Evolutionary conservation across 64 coral and sea anemone species (phyloP), one percentile per base, ranked within the genome.

Genomic region (Pachyseris speciosa): DNA sequence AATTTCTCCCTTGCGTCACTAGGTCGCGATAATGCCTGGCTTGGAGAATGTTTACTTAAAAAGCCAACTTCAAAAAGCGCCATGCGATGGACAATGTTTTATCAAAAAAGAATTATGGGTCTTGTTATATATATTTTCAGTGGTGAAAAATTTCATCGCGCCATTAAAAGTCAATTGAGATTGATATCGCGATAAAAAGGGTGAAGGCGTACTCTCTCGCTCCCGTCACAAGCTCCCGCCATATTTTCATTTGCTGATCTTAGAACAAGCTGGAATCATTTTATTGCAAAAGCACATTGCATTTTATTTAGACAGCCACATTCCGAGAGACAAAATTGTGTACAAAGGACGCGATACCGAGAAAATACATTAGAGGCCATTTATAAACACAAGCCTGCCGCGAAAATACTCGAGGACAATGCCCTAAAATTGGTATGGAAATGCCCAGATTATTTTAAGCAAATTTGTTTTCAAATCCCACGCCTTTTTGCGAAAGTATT

Each of bases 21-120:
- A 40, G 68, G 34, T 80, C 43, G 42, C 8, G 57, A 41, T 74
- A 85, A 87, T 61, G 75, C 30, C 47, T 69, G 37, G 34, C 60
- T 47, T 61, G 67, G 81, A 53, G 60, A 87, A 17, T 87, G 75
- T 93, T 93, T 86, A 93, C 84, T 58, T 85, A 79, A n/a, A n/a
- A n/a, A 49, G 83, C 69, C 38, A 87, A 68, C 83, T 93, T 61
- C 83, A 48, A 93, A 78, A 87, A 83, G 65, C 87, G 79, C 78
- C 72, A 78, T 87, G 72, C 71, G 63, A 69, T 93, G 84, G 43
- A 80, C 59, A 41, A 52, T 60, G 55, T 78, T 45, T 89, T 37
- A 65, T 30, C 63, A 89, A 72, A 89, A 72, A 89, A 89, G 50
- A 66, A 89, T 61, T 73, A 50, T 87, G 52, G 22, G 13, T 39